Evolutionary conservation across 2,888 invertebrate genomes (phyloP), one percentile per base, ranked within the genome.

Genomic region (Aphrophora alni): DNA sequence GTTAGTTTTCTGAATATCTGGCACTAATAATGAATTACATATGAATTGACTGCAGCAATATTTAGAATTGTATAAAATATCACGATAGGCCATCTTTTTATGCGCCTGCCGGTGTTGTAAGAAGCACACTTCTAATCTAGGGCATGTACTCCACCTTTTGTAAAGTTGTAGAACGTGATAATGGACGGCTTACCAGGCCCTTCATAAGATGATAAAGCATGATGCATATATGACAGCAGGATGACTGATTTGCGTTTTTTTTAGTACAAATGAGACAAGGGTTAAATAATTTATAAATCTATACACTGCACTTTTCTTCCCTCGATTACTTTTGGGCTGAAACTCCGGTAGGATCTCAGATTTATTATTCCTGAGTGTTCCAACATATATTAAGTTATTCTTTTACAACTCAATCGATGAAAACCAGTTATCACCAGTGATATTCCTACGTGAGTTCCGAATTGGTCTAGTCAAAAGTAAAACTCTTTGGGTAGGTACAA

Each of bases 361-460:
- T 74, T 77, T 81, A 81, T 81, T 81, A 69, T 78, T 70, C 21
- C 38, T 33, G 14, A 74, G 24, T 5, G 74, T 74, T 21, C 38
- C 74, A 33, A 38, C 33, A 33, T 74, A 74, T 24, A 28, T 10
- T 17, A 74, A 38, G 24, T 33, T 33, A n/a, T 74, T 25, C 4
- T 17, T 38, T 74, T 27, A 17, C 14, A 74, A 38, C 73, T 82
- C 73, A 38, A 86, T 83, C 10, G 85, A 85, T 68, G 84, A 82
- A 83, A 86, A 86, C 85, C 86, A 86, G 82, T 86, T 86, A 70
- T 86, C 85, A 21, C 84, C 84, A 21, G 85, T 86, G 17, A 86
- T 83, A 81, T 86, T 86, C 26, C 85, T 80, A 73, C 86, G 85
- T n/a, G 84, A 86, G 28, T 85, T 83, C 80, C 82, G 78, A 81